Percentiles rank a stretch among this genome's conserved stretches.
These are phyloP conservation scores for Odontomyia ornata DNA, from an alignment of 2,888 invertebrate species.

Conservation along the genomic window DNA sequence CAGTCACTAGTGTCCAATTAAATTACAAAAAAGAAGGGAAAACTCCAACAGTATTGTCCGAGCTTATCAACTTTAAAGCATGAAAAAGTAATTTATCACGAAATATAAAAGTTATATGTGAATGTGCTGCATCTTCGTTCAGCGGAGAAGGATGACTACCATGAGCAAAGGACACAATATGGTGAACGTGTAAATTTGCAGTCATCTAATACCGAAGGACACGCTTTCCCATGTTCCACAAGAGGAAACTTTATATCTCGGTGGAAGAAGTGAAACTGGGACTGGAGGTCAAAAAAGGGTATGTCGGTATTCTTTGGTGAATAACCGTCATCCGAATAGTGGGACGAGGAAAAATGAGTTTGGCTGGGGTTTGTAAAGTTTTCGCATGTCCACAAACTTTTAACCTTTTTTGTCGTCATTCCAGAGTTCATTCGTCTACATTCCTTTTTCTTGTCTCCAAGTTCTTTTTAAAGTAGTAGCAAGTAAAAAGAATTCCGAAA, in stretches of 20 bases:
- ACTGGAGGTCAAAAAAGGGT: constrained; percentile 4
- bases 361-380: constrained; percentile 11
- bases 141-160: not conserved
- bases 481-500: not conserved
- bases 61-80: constrained; percentile 42
- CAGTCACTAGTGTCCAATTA: constrained; percentile 37
- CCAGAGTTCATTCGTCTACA: constrained; percentile 14
- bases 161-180: not conserved
- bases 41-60: constrained; percentile 14
- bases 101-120: constrained; percentile 32
- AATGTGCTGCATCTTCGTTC: not conserved
- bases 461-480: not conserved
- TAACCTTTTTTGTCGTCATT: constrained; percentile 40
- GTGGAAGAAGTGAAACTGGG: not conserved
- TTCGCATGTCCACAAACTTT: constrained; percentile 29
- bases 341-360: too few relatives aligned
- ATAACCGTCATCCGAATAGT: not conserved
- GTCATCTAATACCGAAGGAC: constrained; percentile 26
- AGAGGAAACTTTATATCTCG: not conserved
- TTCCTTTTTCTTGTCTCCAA: constrained; percentile 8
- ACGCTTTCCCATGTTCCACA: constrained; percentile 20
- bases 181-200: constrained; percentile 27
- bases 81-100: constrained; percentile 41
- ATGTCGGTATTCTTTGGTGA: not conserved
- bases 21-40: constrained; percentile 41